Evolutionary conservation across 2,797 vertebrate species (phyloP), one percentile per base, ranked within the genome.

Genomic region (Mionectes olivaceus): DNA sequence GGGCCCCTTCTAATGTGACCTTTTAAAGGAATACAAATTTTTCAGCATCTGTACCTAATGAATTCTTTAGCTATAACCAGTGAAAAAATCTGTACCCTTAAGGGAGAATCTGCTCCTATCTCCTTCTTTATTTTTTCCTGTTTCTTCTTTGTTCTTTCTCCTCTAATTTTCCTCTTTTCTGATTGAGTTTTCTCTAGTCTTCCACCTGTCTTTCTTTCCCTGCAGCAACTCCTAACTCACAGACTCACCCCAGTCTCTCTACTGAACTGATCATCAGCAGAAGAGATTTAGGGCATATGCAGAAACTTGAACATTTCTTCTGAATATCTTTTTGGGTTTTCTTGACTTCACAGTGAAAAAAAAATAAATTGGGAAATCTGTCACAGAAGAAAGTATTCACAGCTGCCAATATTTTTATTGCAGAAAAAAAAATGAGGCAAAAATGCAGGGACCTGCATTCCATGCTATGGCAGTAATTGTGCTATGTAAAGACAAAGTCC

Each of bases 391-490:
- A 89, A 46, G 7, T 35, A 32, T n/a, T 52, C 6, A 41, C 18
- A 49, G 11, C 8, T 67, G 7, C 4, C 74, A 76, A 37, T 73
- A 30, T 44, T 84, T 91, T 89, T 68, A 52, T 46, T 3, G 1
- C 11, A 65, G 49, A 52, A 86, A 44, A 2, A 2, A 65, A 74
- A 78, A 37, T 44, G 12, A 69, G 44, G 10, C 4, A 67, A 59
- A 91, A 80, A 18, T 12, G 7, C 22, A 47, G 61, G 43, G 19
- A 53, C 6, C 28, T 65, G 18, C 11, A 21, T 23, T 21, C 8
- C 11, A 37, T 41, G 12, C 3, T 37, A 17, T 1, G 14, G 5
- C 12, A 35, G 25, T 24, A 15, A 43, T 27, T 0, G 1, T 35
- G 28, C 4, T 30, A 43, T 11, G 7, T 46, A 28, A 63, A 93